These are phyloP conservation scores for Propithecus coquereli DNA, from an alignment of 2,113 vertebrate genomes.

Conservation along the genomic window DNA sequence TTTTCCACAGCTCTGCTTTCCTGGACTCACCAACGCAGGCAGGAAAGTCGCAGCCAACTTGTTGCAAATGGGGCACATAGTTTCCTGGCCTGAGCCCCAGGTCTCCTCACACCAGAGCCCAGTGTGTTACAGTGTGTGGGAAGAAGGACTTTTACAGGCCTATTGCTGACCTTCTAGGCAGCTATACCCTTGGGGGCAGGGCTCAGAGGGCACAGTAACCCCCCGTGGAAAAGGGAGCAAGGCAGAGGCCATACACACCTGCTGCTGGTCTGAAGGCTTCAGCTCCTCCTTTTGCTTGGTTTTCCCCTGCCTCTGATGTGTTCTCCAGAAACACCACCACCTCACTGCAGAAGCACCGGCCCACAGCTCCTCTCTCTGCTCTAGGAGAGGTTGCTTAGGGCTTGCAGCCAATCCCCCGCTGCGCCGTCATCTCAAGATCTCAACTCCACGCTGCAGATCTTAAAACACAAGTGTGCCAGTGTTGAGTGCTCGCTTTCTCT, in stretches of 20 bases:
- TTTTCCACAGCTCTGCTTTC: neutral
- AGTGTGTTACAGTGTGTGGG: neutral
- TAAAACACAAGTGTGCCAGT: neutral
- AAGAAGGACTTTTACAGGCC: neutral
- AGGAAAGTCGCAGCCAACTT: conserved; percentile 1
- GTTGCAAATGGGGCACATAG: conserved; percentile 5
- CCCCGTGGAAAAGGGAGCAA: neutral
- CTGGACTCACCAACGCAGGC: conserved; percentile 13
- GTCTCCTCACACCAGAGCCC: neutral
- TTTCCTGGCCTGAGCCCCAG: conserved; percentile 25
- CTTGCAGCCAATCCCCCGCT: neutral
- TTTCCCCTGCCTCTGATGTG: conserved; percentile 48
- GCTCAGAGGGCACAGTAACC: neutral
- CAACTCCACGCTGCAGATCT: neutral
- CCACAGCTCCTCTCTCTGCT: conserved; percentile 52
- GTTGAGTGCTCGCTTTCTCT: neutral
- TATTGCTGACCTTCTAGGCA: neutral
- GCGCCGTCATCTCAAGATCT: conserved; percentile 4
- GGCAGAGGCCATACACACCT: conserved; percentile 72
- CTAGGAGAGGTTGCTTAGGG: neutral
- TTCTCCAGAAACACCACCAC: conserved; percentile 26
- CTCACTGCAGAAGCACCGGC: conserved; percentile 58
- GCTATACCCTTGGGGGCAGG: neutral
- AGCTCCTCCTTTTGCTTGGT: conserved; percentile 57
- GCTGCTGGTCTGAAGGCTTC: conserved; percentile 63